phyloP scores from a whole-genome alignment of 2,888 invertebrate species.

The Lepidochitona cinerea region DNA sequence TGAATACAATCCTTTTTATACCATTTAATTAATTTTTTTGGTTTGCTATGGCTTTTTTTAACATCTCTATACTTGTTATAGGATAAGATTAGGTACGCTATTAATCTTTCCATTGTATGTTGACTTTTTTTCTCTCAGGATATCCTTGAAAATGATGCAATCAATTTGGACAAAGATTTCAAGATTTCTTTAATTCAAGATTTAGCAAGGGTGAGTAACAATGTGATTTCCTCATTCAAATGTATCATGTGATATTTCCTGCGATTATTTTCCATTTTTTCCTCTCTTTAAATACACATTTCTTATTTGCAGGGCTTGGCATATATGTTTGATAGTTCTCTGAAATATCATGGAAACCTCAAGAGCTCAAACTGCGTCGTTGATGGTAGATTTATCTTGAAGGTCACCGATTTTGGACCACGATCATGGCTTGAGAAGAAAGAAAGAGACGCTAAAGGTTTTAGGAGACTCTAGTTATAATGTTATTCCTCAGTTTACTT shows the following conservation, averaged over 20 bases:
- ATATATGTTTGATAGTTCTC: conserved; percentile 11
- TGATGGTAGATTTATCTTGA: conserved; percentile 31
- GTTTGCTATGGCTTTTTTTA: too few relatives aligned
- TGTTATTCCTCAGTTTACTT: too few relatives aligned
- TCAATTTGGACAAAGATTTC: conserved; percentile 26
- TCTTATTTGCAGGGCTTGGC: conserved; percentile 21
- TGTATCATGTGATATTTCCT: neutral
- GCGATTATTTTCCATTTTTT: neutral
- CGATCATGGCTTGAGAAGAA: conserved; percentile 24
- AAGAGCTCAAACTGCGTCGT: conserved; percentile 36
- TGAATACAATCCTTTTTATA: too few relatives aligned
- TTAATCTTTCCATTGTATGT: too few relatives aligned
- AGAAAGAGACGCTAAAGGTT: conserved; percentile 21
- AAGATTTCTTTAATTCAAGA: conserved; percentile 23
- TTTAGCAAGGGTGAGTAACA: conserved; percentile 19
- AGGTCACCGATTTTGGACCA: conserved; percentile 28
- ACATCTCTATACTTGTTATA: too few relatives aligned
- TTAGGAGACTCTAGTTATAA: too few relatives aligned
- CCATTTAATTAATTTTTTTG: too few relatives aligned
- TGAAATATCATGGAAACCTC: conserved; percentile 31
- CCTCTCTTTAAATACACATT: neutral
- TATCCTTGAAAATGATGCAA: conserved; percentile 27
- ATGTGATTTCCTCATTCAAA: neutral
- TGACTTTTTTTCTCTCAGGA: conserved; percentile 15
- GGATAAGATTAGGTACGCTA: too few relatives aligned